Conservation (phyloP, 2,888 invertebrate genomes). For the Cerceris rybyensis region DNA sequence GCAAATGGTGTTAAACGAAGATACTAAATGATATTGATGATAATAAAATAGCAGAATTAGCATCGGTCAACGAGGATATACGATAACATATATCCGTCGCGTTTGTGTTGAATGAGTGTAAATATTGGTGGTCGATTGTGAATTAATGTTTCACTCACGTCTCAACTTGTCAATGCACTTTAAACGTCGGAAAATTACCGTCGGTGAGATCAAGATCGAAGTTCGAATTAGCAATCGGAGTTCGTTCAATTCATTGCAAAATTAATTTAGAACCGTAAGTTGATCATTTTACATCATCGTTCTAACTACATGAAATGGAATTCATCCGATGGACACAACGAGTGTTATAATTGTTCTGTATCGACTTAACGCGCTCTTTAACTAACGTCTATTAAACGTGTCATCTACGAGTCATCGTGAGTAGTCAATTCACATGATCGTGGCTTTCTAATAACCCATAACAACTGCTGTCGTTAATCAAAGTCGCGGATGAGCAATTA, state of each 20-base stretch:
- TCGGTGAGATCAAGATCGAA: not conserved
- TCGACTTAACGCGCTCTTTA: not conserved
- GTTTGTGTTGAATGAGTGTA: not conserved
- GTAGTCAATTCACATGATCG: not conserved
- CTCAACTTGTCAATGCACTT: not conserved
- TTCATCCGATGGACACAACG: too few species aligned
- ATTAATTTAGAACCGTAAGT: too few species aligned
- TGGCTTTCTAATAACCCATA: not conserved
- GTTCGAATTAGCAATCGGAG: not conserved
- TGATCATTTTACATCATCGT: too few species aligned
- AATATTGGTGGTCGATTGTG: not conserved
- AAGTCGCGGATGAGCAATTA: too few species aligned
- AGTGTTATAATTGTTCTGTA: not conserved
- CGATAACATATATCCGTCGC: not conserved
- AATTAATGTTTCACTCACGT: not conserved
- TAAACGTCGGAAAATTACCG: not conserved
- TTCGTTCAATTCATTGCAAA: too few species aligned
- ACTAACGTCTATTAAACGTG: not conserved
- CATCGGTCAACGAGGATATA: not conserved
- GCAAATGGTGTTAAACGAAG: slow-evolving; percentile 33
- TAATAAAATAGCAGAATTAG: slow-evolving; percentile 13
- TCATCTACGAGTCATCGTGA: not conserved
- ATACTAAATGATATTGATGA: not conserved
- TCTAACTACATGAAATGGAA: too few species aligned
- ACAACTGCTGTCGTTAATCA: too few species aligned